Evolutionary conservation across 2,113 vertebrate species (phyloP), one percentile per base, ranked within the genome.

Genomic region (Crotalus horridus): DNA sequence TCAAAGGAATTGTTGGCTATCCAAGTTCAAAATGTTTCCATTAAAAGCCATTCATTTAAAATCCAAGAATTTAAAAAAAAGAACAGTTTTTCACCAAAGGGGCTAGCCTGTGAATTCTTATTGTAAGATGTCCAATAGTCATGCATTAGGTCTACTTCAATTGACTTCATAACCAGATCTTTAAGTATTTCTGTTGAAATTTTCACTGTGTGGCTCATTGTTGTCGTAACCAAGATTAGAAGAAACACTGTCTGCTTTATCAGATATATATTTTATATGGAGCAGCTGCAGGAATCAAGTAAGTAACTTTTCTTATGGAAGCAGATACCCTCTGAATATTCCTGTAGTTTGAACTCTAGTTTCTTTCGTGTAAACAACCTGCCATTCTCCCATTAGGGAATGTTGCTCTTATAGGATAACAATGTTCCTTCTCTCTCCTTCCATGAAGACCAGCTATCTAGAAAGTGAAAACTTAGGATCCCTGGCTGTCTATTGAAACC

Each of bases 281-380:
- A 17, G 3, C 17, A 85, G 64, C 8, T 85, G 56, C 51, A 29
- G 56, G 21, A 15, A 3, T 39, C 23, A 10, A 87, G 56, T 6
- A 56, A 29, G 24, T 93, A 0, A 55, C 5, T 0, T 88, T 91
- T 56, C 93, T 90, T 85, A n/a, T 1, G 0, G 85, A 81, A 85
- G 89, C 89, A 86, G 91, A 69, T 46, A 54, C 56, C 23, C 33
- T 93, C 74, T 92, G 89, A 95, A 59, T 26, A 59, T 23, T 20
- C 33, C n/a, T 39, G 24, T 43, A 9, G 55, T 59, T 39, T 58
- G 55, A 56, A 46, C 43, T 9, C 11, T 26, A 59, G 3, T 12
- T 59, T 26, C 39, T 6, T 6, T 29, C 61, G 33, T 43, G 17
- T 24, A 6, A 59, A 89, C 2, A 2, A 89, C 11, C 56, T 61